Evolutionary conservation across 2,888 invertebrate species (phyloP), one percentile per base, ranked within the genome.

Genomic region (Chromoteleia sp.): DNA sequence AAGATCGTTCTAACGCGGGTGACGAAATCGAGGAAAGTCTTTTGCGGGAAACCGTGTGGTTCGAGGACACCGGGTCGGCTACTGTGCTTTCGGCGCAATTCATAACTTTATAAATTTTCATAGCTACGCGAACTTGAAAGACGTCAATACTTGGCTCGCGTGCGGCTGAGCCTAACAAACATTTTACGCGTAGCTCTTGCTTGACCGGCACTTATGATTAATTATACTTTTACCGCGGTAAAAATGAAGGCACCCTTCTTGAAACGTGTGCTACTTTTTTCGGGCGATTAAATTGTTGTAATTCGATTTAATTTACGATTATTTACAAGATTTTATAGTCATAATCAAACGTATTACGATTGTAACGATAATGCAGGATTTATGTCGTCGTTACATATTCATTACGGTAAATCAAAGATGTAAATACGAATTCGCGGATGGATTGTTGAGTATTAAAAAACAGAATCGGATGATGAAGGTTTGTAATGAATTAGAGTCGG

Each of bases 141-240:
- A 81, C 76, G 81, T 81, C 81, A 71, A 76, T 81, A 76, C 59
- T 76, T 43, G 25, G 52, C 19, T 76, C 65, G 81, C 81, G 81
- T 81, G 81, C 67, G 41, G 33, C 50, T 21, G 19, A 25, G 59
- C 39, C 54, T 45, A 59, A 67, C 48, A 58, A 76, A 67, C 54
- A 48, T 59, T 71, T 81, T 71, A 48, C 45, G 76, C 76, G 70
- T 81, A 29, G 58, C 19, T 70, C 52, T 25, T 56, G 33, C 79
- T 74, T 56, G 48, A 68, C 74, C 74, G n/a, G 25, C 50, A 48
- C 70, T 58, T 80, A 63, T 76, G 81, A 75, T 81, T 81, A 81
- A 75, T 81, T 29, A 45, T 33, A 15, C 29, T 25, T 25, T 43
- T 71, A 70, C 41, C 15, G 61, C 68, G 54, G 43, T 73, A 21